Evolutionary conservation across 1,140 invertebrate genomes (phyloP).

Genomic region (Drosophila repletoides): DNA sequence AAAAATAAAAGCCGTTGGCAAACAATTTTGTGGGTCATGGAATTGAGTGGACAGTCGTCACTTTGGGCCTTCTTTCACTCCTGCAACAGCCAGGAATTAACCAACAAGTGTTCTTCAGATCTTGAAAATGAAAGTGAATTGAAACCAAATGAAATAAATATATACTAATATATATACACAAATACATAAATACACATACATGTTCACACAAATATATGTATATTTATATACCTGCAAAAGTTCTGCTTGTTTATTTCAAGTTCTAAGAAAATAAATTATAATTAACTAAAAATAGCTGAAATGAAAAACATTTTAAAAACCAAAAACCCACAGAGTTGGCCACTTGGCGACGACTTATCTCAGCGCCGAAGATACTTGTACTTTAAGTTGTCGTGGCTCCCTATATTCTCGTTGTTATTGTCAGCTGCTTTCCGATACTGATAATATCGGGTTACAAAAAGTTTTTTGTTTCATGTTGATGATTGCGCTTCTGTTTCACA

Average conservation of each 20-base stretch:
- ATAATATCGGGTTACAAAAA: slow-evolving; percentile 59
- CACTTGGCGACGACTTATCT: slow-evolving; percentile 9
- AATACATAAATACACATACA: slow-evolving; percentile 12
- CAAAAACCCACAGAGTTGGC: neutral
- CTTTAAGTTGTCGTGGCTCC: neutral
- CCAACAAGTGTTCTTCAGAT: slow-evolving; percentile 2
- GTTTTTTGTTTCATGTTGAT: slow-evolving; percentile 35
- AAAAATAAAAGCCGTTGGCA: slow-evolving; percentile 25
- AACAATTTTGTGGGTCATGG: slow-evolving; percentile 60
- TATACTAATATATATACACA: neutral
- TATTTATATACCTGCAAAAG: slow-evolving; percentile 27
- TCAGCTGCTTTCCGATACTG: slow-evolving; percentile 35
- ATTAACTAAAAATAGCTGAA: slow-evolving; percentile 61
- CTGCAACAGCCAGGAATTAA: neutral
- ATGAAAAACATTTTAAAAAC: slow-evolving; percentile 21
- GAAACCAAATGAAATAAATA: slow-evolving; percentile 5
- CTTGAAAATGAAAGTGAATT: slow-evolving; percentile 31
- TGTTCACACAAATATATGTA: neutral
- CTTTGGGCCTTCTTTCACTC: slow-evolving; percentile 4
- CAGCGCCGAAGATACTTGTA: slow-evolving; percentile 15
- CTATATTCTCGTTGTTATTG: slow-evolving; percentile 6
- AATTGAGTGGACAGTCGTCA: slow-evolving; percentile 1
- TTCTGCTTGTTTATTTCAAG: slow-evolving; percentile 19
- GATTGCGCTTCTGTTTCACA: slow-evolving; percentile 37
- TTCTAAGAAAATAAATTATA: slow-evolving; percentile 67